Base-by-base conservation (phyloP, 2,888 invertebrate genomes). In the Zele albiditarsus region DNA sequence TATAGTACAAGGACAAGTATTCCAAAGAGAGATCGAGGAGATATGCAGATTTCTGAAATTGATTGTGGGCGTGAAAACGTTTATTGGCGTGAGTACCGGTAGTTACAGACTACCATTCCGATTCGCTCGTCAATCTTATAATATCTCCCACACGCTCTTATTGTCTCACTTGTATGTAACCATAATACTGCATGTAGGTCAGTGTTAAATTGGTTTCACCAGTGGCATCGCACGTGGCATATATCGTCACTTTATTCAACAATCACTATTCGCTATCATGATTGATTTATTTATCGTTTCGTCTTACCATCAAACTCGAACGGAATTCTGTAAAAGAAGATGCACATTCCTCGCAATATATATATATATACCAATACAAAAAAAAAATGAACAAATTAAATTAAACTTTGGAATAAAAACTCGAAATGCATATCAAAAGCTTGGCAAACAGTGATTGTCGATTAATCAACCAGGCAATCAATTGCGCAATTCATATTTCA, bases 11-110 rank as follows among this genome's bases (percentile, higher is more conserved):
- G 5, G 53, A 53, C 23, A 20, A 2, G 53, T 53, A 20, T 6
- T n/a, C 5, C 20, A 20, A 20, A n/a, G 20, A 6, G 53, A 23
- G 20, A 53, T 53, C 8, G 20, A 5, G 20, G 2, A 20, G 53
- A 53, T 53, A 53, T 53, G 53, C n/a, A 53, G 20, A 53, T 53
- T 20, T 20, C n/a, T n/a, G 53, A 53, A 38, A 53, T 53, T 53
- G 20, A 53, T 53, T 53, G 53, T 53, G 8, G 20, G 20, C 20
- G 53, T 20, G 20, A 53, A 53, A 53, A 53, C 53, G 53, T 53
- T 53, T 53, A 53, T 53, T 53, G 53, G 20, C 53, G 53, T 53
- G 53, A 53, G 53, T 20, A 20, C 10, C 6, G 53, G 20, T 53
- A 53, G 53, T 53, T 53, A 53, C 20, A 23, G 20, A 20, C 2